A percentile compares a stretch with the other conserved stretches of the same genome.
These are phyloP conservation scores for Thalpophila matura DNA, from an alignment of 2,888 invertebrate species.

Conservation along the genomic window DNA sequence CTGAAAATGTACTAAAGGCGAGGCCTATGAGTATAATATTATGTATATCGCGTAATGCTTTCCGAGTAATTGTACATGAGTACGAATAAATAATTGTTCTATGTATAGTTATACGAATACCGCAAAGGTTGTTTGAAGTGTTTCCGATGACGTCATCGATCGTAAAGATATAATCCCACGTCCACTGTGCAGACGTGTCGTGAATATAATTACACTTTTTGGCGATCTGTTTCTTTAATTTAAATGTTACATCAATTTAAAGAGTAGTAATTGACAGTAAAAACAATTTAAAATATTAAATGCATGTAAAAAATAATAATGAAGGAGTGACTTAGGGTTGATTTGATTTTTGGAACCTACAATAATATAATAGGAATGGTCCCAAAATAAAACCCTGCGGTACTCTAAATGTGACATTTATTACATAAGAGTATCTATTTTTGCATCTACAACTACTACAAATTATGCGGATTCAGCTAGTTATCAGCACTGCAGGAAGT, in stretches of 20 bases:
- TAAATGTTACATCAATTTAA: neutral
- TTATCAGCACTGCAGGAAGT: neutral
- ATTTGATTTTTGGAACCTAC: too few species aligned
- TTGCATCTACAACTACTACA: too few species aligned
- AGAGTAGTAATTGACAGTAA: neutral
- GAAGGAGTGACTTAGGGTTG: too few species aligned
- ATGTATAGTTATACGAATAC: neutral
- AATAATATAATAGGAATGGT: neutral
- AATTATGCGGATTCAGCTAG: neutral
- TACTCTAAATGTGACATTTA: constrained; percentile 6
- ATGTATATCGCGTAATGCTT: constrained; percentile 13
- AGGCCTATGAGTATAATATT: neutral
- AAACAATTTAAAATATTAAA: neutral
- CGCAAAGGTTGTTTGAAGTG: constrained; percentile 20
- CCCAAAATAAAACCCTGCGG: constrained; percentile 1
- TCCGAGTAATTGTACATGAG: constrained; percentile 12
- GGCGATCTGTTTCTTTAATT: constrained; percentile 3
- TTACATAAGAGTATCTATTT: neutral
- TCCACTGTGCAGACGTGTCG: constrained; percentile 6
- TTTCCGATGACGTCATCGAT: constrained; percentile 43
- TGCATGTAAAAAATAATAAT: neutral
- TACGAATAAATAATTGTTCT: constrained; percentile 11
- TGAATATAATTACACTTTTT: constrained; percentile 23
- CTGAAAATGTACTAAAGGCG: neutral
- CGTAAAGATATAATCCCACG: constrained; percentile 20